These are phyloP conservation scores for Mythimna loreyi DNA, from an alignment of 2,888 invertebrate species.

Conservation along the genomic window DNA sequence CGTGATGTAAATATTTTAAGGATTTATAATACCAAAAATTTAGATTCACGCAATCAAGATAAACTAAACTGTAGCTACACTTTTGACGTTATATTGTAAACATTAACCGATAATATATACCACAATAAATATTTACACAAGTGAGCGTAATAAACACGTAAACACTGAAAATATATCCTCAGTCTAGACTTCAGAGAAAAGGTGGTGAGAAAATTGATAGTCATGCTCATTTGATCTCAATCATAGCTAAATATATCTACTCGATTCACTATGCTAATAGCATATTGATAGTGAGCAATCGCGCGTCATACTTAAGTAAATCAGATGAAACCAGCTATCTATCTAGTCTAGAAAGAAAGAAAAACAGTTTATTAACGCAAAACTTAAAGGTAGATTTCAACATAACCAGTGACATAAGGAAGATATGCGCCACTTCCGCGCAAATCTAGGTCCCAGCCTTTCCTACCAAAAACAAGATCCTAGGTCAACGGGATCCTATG, in stretches of 20 bases:
- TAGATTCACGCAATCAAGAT: background rate
- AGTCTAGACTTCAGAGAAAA: conserved; percentile 1
- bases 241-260: conserved; percentile 49
- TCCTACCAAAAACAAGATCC: no score
- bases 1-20: background rate
- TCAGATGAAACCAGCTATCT: background rate
- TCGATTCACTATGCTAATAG: conserved; percentile 27
- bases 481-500: no score
- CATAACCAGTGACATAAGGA: no score
- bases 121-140: background rate
- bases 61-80: background rate
- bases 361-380: no score
- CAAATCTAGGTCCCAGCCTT: no score
- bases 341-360: background rate
- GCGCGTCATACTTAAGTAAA: background rate
- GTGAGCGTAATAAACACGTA: background rate
- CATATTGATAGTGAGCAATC: background rate
- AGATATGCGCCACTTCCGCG: no score
- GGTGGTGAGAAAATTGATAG: conserved; percentile 1
- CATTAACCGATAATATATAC: background rate
- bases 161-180: conserved; percentile 10
- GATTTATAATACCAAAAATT: background rate
- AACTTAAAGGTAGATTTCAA: no score
- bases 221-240: conserved; percentile 7
- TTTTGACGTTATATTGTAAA: background rate